Conservation (phyloP, 1,140 invertebrate species). For the Wasmannia auropunctata region DNA sequence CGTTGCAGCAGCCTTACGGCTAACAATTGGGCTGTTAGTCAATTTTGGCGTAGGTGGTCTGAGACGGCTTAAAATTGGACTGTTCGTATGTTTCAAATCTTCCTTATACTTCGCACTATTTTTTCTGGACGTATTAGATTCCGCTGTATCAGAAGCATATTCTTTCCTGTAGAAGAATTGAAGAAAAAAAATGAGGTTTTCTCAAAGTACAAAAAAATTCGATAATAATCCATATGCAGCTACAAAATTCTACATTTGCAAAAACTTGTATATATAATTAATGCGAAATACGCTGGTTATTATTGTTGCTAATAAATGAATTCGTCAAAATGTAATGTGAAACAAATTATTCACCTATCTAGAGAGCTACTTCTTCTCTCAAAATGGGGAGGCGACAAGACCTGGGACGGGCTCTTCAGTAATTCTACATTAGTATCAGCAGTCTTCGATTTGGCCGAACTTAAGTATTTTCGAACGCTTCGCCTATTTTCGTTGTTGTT, state of each 20-base stretch:
- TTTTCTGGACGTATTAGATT: constrained; percentile 77
- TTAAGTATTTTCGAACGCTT: constrained; percentile 75
- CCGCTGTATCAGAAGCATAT: constrained; percentile 74
- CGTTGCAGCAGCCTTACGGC: constrained; percentile 70
- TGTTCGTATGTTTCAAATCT: constrained; percentile 73
- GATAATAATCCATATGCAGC: constrained; percentile 12
- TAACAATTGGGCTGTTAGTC: constrained; percentile 77
- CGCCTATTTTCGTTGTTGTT: constrained; percentile 73
- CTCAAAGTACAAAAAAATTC: not conserved
- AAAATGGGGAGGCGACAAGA: constrained; percentile 70
- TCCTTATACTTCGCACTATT: constrained; percentile 72
- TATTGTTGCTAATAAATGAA: not conserved
- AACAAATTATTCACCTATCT: constrained; percentile 69
- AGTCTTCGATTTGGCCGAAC: constrained; percentile 71
- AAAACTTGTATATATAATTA: not conserved
- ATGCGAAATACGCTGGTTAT: not conserved
- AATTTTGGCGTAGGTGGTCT: constrained; percentile 76
- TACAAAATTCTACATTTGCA: not conserved
- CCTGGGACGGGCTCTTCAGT: constrained; percentile 76
- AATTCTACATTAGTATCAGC: constrained; percentile 65
- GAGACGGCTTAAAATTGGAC: constrained; percentile 76
- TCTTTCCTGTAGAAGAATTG: constrained; percentile 69
- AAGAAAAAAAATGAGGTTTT: not conserved
- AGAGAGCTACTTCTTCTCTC: constrained; percentile 76
- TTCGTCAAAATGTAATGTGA: constrained; percentile 4